Base-by-base conservation (phyloP, 2,888 invertebrate genomes). In the Hesperia comma region DNA sequence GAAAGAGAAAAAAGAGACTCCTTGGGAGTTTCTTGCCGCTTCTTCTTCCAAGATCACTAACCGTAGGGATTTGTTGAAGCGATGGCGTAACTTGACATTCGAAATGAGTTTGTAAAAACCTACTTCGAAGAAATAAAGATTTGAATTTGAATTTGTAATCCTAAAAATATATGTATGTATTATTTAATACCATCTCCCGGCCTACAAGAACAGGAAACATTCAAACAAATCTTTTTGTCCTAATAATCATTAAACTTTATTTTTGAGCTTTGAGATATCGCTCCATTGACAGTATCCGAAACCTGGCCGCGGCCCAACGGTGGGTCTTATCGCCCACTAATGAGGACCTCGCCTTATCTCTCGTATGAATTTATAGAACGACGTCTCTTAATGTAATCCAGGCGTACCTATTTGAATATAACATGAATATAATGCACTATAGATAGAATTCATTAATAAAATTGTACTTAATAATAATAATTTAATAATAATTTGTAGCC, bases 221-320 rank as follows among this genome's bases (percentile, higher is more conserved):
- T 76, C 74, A 71, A 72, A 78, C 80, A 79, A 78, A 81, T 78
- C 79, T 81, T 81, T 85, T 84, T 78, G 78, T 76, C 77, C 63
- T 74, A 73, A 78, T 75, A 76, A 71, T 72, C 76, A 81, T 86
- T 83, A 82, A 82, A 83, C 77, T 83, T 80, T 79, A 87, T 83
- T 79, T 78, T 80, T 74, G 79, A 81, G 82, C 82, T 83, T 82
- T 77, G 72, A 79, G 80, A 80, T 85, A 86, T 80, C 81, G 75
- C 69, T 79, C 81, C 80, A 80, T 76, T 81, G 85, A 84, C 82
- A 79, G 61, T 43, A 63, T 68, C 17, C 55, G 46, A 61, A 61
- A 32, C 19, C 54, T 53, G 56, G 55, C 37, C 5, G 1, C 6
- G 19, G 19, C 8, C 49, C 49, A 19, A 19, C 8, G 19, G 49